These are phyloP conservation scores for Crossaster papposus DNA, from an alignment of 53 echinoderm and acorn worm species.

Conservation along the genomic window DNA sequence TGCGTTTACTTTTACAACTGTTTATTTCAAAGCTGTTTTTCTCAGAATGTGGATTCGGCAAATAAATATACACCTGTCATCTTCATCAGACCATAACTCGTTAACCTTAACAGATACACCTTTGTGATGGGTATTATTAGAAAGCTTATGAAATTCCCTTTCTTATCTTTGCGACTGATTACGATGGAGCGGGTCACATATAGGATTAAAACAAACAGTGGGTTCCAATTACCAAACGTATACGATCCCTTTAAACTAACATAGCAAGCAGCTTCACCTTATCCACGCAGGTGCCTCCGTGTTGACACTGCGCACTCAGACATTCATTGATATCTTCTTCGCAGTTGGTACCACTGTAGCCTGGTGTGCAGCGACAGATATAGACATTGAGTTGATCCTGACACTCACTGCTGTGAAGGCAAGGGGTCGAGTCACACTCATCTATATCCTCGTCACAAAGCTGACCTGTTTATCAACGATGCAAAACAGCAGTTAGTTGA, in stretches of 20 bases:
- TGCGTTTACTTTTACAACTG: too few relatives aligned
- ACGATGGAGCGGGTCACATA: too few relatives aligned
- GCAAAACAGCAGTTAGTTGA: neutral
- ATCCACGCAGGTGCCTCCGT: conserved; percentile 23
- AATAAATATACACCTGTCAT: too few relatives aligned
- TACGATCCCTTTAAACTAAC: neutral
- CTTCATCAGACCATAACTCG: too few relatives aligned
- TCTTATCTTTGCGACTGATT: too few relatives aligned
- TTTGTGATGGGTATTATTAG: too few relatives aligned
- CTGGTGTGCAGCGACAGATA: conserved; percentile 51
- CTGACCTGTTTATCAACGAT: conserved; percentile 12
- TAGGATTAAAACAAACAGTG: too few relatives aligned
- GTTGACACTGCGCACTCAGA: conserved; percentile 25
- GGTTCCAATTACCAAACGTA: neutral
- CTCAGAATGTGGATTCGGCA: too few relatives aligned
- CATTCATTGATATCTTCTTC: conserved; percentile 63
- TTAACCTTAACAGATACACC: too few relatives aligned
- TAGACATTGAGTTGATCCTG: conserved; percentile 57
- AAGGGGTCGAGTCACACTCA: conserved; percentile 54
- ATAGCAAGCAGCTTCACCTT: neutral
- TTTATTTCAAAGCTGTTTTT: too few relatives aligned
- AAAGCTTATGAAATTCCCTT: too few relatives aligned
- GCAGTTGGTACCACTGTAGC: conserved; percentile 59
- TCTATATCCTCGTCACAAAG: conserved; percentile 38
- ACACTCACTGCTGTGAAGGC: conserved; percentile 50